A percentile compares a stretch with the other conserved stretches of the same genome.
phyloP scores from a whole-genome alignment of 2,113 vertebrate species.

The Tenrec ecaudatus region DNA sequence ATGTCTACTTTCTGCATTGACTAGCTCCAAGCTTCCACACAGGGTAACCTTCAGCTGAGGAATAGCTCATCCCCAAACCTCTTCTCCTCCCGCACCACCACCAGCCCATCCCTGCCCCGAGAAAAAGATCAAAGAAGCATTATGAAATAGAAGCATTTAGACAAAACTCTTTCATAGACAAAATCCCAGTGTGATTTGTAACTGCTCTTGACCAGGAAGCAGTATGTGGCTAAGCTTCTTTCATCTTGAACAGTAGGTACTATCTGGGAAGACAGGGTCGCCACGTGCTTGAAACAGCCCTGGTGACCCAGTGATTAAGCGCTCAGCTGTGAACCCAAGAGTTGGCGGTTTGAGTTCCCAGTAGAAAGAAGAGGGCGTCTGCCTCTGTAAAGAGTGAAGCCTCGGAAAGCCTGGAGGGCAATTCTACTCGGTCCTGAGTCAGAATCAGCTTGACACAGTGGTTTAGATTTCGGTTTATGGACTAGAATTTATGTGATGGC shows the following conservation, averaged over 20 bases:
- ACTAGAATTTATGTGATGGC: not conserved
- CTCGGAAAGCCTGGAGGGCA: not conserved
- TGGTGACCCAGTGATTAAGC: not conserved
- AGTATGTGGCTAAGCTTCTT: not conserved
- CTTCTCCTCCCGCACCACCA: slow-evolving; percentile 1
- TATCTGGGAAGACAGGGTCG: not conserved
- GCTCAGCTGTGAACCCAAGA: not conserved
- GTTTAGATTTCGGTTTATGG: not conserved
- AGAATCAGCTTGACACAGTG: not conserved
- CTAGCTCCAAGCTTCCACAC: not conserved
- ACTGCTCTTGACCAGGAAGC: not conserved
- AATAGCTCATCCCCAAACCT: not conserved
- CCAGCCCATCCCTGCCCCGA: not conserved
- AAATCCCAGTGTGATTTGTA: slow-evolving; percentile 2
- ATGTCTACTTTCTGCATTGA: not conserved
- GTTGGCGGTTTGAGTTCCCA: not conserved
- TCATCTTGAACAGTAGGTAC: not conserved
- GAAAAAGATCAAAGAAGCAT: not conserved
- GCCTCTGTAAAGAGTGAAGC: not conserved
- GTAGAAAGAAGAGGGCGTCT: not conserved
- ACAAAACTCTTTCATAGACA: slow-evolving; percentile 34
- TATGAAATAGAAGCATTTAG: not conserved
- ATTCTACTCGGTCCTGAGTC: not conserved
- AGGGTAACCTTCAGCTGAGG: not conserved
- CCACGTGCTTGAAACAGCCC: not conserved